Conservation (phyloP, 2,797 vertebrate genomes). For the Danio jaintianensis region DNA sequence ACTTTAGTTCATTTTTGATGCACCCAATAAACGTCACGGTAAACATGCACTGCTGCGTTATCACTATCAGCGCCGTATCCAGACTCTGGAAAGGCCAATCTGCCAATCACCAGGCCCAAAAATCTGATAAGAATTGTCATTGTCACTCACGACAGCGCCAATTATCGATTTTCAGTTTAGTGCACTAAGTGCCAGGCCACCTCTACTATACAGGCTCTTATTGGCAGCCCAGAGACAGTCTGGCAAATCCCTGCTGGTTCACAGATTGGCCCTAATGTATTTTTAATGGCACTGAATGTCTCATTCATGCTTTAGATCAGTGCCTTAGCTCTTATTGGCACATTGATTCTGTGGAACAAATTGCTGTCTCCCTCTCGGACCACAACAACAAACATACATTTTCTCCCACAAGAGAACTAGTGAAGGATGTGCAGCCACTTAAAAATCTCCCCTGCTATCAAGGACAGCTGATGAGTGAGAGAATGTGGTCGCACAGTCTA, state of each 20-base stretch:
- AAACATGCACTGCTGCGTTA: conserved; percentile 14
- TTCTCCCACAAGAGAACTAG: neutral
- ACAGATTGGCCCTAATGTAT: conserved; percentile 50
- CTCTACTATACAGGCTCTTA: conserved; percentile 18
- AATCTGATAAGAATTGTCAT: conserved; percentile 33
- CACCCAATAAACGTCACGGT: neutral
- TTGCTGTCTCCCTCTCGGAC: conserved; percentile 27
- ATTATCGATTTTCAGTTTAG: conserved; percentile 44
- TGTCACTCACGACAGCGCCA: neutral
- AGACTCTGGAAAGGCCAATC: conserved; percentile 30
- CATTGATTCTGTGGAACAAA: conserved; percentile 48
- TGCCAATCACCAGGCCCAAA: conserved; percentile 17
- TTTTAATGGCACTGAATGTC: conserved; percentile 49
- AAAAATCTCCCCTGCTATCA: conserved; percentile 7
- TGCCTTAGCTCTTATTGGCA: conserved; percentile 34
- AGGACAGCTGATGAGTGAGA: conserved; percentile 25
- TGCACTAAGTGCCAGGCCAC: conserved; percentile 20
- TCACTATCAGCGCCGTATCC: conserved; percentile 7
- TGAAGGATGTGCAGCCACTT: conserved; percentile 21
- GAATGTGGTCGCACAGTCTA: neutral
- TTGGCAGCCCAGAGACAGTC: conserved; percentile 51
- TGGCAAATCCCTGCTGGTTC: conserved; percentile 41
- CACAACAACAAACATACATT: conserved; percentile 22
- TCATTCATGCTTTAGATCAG: conserved; percentile 39
- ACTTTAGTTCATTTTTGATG: conserved; percentile 14